Conservation (phyloP, 2,888 invertebrate genomes). For the Hemistola chrysoprasaria region DNA sequence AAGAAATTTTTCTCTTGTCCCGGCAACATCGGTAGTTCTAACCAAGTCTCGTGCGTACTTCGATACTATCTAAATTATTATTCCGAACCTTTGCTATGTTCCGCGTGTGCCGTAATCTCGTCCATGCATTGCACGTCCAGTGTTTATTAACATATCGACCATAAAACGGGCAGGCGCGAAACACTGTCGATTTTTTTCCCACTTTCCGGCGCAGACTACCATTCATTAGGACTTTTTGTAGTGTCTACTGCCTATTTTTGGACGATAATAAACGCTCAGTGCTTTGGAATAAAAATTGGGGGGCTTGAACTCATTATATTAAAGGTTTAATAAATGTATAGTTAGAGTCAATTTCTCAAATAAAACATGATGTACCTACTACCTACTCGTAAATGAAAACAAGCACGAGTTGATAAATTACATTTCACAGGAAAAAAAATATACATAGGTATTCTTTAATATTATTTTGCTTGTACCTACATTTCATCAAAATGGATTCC, state of each 20-base stretch:
- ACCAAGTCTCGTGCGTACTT: slow-evolving; percentile 1
- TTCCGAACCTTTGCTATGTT: slow-evolving; percentile 31
- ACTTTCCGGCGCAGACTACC: slow-evolving; percentile 60
- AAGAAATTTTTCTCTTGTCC: neutral
- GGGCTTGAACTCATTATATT: no score
- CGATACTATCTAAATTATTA: slow-evolving; percentile 6
- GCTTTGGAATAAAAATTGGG: slow-evolving; percentile 35
- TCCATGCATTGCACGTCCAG: slow-evolving; percentile 67
- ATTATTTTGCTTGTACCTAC: no score
- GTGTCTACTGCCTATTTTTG: slow-evolving; percentile 42
- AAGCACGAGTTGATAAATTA: no score
- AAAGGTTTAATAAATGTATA: no score
- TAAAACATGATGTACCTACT: no score
- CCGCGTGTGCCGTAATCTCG: slow-evolving; percentile 45
- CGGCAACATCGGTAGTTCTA: neutral
- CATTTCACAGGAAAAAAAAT: no score
- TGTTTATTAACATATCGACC: slow-evolving; percentile 76
- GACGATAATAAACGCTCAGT: slow-evolving; percentile 37
- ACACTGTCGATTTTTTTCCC: slow-evolving; percentile 61
- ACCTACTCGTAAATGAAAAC: no score
- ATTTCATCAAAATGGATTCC: no score
- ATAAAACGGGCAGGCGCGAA: slow-evolving; percentile 64
- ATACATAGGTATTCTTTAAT: no score
- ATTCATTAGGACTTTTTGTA: slow-evolving; percentile 56
- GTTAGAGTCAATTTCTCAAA: no score